Evolutionary conservation across 2,113 vertebrate genomes (phyloP), one percentile per base, ranked within the genome.

Genomic region (Crocuta crocuta): DNA sequence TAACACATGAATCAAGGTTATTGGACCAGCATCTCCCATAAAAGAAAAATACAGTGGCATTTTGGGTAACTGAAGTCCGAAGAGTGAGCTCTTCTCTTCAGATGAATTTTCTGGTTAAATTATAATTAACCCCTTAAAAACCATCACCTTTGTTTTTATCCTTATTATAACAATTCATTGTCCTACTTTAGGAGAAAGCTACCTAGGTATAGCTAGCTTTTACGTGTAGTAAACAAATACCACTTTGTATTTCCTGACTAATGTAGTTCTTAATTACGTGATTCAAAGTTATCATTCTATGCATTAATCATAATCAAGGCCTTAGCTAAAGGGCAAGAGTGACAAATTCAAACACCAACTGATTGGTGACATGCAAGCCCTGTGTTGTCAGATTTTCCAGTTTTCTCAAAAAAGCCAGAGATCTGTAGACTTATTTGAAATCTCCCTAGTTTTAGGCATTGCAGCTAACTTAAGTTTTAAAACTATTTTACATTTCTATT

Each of bases 261-360:
- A 45, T 80, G 4, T 74, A 63, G 21, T 65, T 84, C 74, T 86
- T 92, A 50, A 50, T n/a, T 93, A n/a, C 10, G 16, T 81, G 35
- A 93, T 78, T 91, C 78, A 74, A n/a, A 91, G 39, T 82, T 94
- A 68, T 74, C 39, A 83, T 95, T 96, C 39, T 95, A 23, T 68
- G 4, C 2, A 23, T 91, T 96, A 91, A 78, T 96, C 78, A 58
- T 78, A 86, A 83, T 89, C 82, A 95, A 88, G n/a, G 33, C 78
- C n/a, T 85, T 45, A 94, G 39, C 48, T 93, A 63, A 91, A 92
- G 65, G 70, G 86, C 26, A 55, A 15, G 31, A 43, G 15, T 79
- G 89, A 89, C 13, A 93, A 43, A 89, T 15, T 63, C 9, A 73
- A 79, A 68, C 35, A 31, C 53, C 58, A 71, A 0, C 50, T 93